Conservation (phyloP, 2,797 vertebrate species). For the Clarias fuscus region DNA sequence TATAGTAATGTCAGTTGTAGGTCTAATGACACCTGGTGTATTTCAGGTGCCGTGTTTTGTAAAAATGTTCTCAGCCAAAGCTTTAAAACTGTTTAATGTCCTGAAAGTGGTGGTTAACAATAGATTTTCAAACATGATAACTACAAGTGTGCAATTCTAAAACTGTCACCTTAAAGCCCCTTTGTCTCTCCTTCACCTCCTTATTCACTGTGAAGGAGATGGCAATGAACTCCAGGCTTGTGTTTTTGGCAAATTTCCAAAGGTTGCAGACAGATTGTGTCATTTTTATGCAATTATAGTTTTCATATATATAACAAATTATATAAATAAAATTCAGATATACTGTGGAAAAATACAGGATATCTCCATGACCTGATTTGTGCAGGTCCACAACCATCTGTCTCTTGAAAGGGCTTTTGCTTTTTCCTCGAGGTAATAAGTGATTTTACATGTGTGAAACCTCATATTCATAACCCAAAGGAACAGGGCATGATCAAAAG, state of each 20-base stretch:
- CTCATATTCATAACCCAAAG: not conserved
- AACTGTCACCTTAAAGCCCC: not conserved
- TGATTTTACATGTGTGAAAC: conserved; percentile 31
- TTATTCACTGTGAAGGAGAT: not conserved
- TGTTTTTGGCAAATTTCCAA: not conserved
- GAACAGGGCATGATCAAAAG: conserved; percentile 16
- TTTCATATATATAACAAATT: not conserved
- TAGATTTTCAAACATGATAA: not conserved
- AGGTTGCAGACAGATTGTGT: not conserved
- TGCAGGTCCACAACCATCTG: not conserved
- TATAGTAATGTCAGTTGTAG: not conserved
- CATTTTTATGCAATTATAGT: not conserved
- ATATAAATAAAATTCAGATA: no score
- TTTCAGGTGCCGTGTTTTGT: not conserved
- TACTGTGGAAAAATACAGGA: no score
- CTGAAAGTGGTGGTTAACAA: not conserved
- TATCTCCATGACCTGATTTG: not conserved
- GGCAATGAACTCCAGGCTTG: not conserved
- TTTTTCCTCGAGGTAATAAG: conserved; percentile 11
- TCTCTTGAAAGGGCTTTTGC: not conserved
- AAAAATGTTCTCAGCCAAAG: not conserved
- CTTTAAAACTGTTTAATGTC: not conserved
- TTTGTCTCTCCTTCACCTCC: not conserved
- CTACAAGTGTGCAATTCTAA: not conserved
- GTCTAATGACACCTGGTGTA: not conserved